Conservation (phyloP, 1,140 invertebrate species). For the Bactericera cockerelli region DNA sequence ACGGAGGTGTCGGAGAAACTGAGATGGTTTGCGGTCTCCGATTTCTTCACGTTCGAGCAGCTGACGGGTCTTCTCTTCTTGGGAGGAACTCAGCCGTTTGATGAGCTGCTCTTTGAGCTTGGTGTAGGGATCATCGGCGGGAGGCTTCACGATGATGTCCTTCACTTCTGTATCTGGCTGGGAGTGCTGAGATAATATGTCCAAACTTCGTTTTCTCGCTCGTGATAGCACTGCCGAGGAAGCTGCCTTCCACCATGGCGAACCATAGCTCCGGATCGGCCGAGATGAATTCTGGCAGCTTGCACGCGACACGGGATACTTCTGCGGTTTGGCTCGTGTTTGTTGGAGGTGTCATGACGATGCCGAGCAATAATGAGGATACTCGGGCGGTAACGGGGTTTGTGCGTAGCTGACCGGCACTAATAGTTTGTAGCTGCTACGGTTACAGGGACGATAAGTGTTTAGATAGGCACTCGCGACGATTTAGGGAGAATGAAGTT, state of each 20-base stretch:
- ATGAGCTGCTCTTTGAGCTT: constrained; percentile 16
- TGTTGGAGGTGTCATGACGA: too few relatives aligned
- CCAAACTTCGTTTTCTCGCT: not conserved
- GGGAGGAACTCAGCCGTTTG: constrained; percentile 8
- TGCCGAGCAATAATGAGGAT: too few relatives aligned
- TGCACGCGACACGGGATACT: constrained; percentile 30
- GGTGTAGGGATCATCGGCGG: not conserved
- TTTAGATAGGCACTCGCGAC: too few relatives aligned
- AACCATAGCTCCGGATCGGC: constrained; percentile 8
- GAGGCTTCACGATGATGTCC: not conserved
- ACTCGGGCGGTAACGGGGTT: too few relatives aligned
- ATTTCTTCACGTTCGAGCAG: constrained; percentile 17
- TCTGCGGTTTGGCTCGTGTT: too few relatives aligned
- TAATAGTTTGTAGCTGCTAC: too few relatives aligned
- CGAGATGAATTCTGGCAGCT: constrained; percentile 19
- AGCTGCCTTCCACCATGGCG: constrained; percentile 9
- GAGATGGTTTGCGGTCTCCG: constrained; percentile 18
- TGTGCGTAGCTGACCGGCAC: too few relatives aligned
- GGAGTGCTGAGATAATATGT: not conserved
- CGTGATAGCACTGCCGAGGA: constrained; percentile 19
- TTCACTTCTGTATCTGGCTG: not conserved
- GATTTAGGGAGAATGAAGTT: too few relatives aligned
- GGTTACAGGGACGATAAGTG: too few relatives aligned
- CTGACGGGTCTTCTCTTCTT: constrained; percentile 11
- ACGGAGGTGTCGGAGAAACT: constrained; percentile 14